Conservation (phyloP, 1,140 invertebrate species). For the Glossosoma conforme region DNA sequence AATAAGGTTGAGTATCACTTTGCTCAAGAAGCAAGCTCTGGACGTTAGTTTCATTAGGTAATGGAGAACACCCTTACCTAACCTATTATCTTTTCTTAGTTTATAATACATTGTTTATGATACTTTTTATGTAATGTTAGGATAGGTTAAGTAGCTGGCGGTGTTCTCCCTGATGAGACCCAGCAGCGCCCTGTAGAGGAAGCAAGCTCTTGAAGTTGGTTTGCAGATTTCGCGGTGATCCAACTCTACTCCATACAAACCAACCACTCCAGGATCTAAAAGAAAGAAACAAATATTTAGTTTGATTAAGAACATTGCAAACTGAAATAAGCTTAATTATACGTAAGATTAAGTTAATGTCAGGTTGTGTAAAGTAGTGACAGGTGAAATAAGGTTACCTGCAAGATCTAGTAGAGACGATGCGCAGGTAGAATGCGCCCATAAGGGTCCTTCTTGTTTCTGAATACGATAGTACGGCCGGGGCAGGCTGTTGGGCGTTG, state of each 20-base stretch:
- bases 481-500: neutral
- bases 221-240: constrained; percentile 71
- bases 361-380: neutral
- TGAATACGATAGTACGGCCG: constrained; percentile 48
- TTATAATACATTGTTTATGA: too few species aligned
- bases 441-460: constrained; percentile 64
- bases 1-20: too few species aligned
- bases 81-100: too few species aligned
- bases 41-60: too few species aligned
- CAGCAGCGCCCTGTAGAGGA: constrained; percentile 60
- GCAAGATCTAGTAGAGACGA: constrained; percentile 64
- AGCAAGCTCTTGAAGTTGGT: constrained; percentile 58
- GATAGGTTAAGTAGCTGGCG: too few species aligned
- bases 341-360: neutral
- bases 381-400: constrained; percentile 44
- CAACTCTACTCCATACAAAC: constrained; percentile 58
- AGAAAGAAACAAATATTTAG: neutral
- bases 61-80: too few species aligned
- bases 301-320: neutral
- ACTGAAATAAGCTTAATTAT: neutral
- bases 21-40: too few species aligned
- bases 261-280: constrained; percentile 62
- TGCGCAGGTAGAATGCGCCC: constrained; percentile 61
- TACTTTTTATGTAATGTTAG: too few species aligned
- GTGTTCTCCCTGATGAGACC: constrained; percentile 45